Percentiles rank a stretch among this genome's conserved stretches.
phyloP scores from a whole-genome alignment of 2,888 invertebrate genomes.

The Idaea aversata region DNA sequence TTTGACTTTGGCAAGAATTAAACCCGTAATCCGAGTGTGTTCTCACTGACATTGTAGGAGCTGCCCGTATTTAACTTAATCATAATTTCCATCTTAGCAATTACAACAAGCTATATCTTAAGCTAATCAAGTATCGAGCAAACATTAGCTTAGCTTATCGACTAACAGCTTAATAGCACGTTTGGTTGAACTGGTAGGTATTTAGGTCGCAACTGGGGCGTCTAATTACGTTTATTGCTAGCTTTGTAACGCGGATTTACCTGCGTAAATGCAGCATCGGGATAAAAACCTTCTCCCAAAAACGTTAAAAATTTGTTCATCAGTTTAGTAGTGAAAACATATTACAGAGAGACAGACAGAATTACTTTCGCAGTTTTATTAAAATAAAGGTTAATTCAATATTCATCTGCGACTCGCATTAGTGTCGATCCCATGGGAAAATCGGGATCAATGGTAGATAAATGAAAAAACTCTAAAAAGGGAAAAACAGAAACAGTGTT shows the following conservation, averaged over 20 bases:
- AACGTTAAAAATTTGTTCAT: too few relatives aligned
- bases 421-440: too few relatives aligned
- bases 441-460: too few relatives aligned
- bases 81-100: background rate
- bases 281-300: background rate
- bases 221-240: background rate
- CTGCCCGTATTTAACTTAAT: background rate
- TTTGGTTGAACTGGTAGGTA: slow-evolving; percentile 3
- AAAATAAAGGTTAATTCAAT: background rate
- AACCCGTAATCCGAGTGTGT: too few relatives aligned
- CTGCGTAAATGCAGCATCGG: background rate
- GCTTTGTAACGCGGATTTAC: background rate
- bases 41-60: too few relatives aligned
- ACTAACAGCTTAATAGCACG: slow-evolving; percentile 10
- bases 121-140: slow-evolving; percentile 1
- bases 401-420: too few relatives aligned
- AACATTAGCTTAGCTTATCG: slow-evolving; percentile 7
- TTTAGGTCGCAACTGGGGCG: slow-evolving; percentile 6
- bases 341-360: background rate
- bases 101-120: background rate
- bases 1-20: too few relatives aligned
- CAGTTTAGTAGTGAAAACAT: too few relatives aligned
- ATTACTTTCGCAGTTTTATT: background rate
- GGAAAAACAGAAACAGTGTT: too few relatives aligned
- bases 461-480: too few relatives aligned